phyloP scores from a whole-genome alignment of 2,113 vertebrate genomes.

The Dipodomys spectabilis region DNA sequence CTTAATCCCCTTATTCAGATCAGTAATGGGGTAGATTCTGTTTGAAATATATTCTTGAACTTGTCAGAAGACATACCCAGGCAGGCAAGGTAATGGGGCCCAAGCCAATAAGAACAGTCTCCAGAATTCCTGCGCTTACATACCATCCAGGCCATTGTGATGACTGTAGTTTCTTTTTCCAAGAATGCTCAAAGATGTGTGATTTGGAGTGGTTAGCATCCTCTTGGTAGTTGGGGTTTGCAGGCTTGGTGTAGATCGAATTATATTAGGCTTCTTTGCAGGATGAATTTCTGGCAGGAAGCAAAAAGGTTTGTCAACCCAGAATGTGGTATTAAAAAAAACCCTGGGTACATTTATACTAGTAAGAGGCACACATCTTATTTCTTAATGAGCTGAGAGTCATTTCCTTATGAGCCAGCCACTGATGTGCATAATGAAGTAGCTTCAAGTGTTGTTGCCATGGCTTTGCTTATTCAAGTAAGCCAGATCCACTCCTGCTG shows the following conservation, averaged over 20 bases:
- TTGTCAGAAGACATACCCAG: not conserved
- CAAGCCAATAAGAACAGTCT: not conserved
- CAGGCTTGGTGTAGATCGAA: constrained; percentile 90
- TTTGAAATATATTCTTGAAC: not conserved
- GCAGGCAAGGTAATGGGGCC: not conserved
- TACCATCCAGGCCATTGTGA: constrained; percentile 94
- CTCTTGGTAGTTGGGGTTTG: constrained; percentile 93
- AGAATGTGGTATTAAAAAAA: constrained; percentile 30
- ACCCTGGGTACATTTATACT: not conserved
- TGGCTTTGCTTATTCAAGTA: constrained; percentile 51
- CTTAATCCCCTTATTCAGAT: not conserved
- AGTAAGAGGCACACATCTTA: constrained; percentile 53
- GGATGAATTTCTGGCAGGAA: constrained; percentile 93
- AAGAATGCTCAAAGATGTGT: constrained; percentile 95
- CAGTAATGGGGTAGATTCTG: not conserved
- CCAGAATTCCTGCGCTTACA: constrained; percentile 67
- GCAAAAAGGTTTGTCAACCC: constrained; percentile 65
- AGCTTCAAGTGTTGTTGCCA: constrained; percentile 38
- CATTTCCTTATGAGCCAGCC: not conserved
- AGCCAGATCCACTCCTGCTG: constrained; percentile 8
- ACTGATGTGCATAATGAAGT: constrained; percentile 67
- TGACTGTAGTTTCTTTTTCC: constrained; percentile 97
- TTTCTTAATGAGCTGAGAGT: constrained; percentile 69
- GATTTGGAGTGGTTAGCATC: constrained; percentile 92
- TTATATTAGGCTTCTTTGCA: constrained; percentile 90